phyloP scores from a whole-genome alignment of 2,888 invertebrate species.

The Strigamia crassipes region DNA sequence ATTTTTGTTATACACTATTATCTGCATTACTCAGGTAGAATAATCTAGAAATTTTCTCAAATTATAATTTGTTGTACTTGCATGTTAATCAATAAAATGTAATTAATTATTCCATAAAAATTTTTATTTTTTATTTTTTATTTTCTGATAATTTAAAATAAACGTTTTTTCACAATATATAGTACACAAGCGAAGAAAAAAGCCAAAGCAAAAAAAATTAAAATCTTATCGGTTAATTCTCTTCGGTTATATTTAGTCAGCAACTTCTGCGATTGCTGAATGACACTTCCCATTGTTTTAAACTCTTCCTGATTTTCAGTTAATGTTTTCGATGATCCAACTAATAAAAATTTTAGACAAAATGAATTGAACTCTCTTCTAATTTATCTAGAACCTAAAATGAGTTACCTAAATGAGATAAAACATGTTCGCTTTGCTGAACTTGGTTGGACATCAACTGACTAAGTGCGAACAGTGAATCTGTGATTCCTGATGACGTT shows the following conservation, averaged over 20 bases:
- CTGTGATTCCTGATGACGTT: slow-evolving; percentile 78
- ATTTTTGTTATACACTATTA: background rate
- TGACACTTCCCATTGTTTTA: slow-evolving; percentile 81
- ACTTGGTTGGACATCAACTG: slow-evolving; percentile 85
- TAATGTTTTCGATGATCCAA: slow-evolving; percentile 62
- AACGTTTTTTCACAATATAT: slow-evolving; percentile 88
- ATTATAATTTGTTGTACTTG: slow-evolving; percentile 23
- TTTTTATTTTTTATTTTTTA: background rate
- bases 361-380: background rate
- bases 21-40: slow-evolving; percentile 24
- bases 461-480: slow-evolving; percentile 81
- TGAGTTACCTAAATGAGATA: slow-evolving; percentile 72
- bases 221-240: slow-evolving; percentile 92
- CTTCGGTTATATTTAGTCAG: slow-evolving; percentile 91
- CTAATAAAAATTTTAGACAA: slow-evolving; percentile 41
- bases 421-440: slow-evolving; percentile 80
- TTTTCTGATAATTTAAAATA: slow-evolving; percentile 62
- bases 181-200: slow-evolving; percentile 89
- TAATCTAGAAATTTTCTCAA: background rate
- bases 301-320: slow-evolving; percentile 78
- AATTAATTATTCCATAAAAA: background rate
- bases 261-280: slow-evolving; percentile 86
- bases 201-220: slow-evolving; percentile 82
- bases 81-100: slow-evolving; percentile 28
- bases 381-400: background rate